Evolutionary conservation across 2,113 vertebrate species (phyloP), one percentile per base, ranked within the genome.

Genomic region (Gallinago undulata): DNA sequence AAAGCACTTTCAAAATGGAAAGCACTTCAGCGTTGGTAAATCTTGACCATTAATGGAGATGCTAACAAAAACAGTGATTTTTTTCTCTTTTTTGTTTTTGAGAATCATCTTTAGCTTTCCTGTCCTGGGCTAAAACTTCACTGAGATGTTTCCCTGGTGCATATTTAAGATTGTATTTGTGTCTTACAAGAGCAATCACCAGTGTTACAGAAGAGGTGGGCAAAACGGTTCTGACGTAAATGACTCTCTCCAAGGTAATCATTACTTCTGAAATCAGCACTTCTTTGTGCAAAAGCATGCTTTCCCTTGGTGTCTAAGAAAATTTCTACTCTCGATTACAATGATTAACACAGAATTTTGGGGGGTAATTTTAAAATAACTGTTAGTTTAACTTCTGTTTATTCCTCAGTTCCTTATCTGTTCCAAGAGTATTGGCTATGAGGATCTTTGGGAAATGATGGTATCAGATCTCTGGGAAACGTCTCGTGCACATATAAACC

Each of bases 1-100:
- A 95, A 94, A 94, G 77, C 33, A 82, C 59, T 94, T 92, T 66
- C 25, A 76, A 79, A 80, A 69, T 43, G 14, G 37, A 85, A 91
- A 76, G 50, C 73, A 66, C 45, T 82, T 84, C 7, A 35, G 53
- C 33, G 28, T 2, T 87, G 47, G 53, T 87, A 86, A 88, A 78
- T 48, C 41, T 75, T 84, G 56, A 81, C 63, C 24, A 24, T 63
- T 72, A 75, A 60, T 57, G 37, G 41, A 75, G 63, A 78, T 22
- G 39, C 9, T 63, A 77, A 92, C 6, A 14, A 67, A 87, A 94
- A 68, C 47, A 35, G 39, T 4, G 19, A 56, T 19, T 67, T 84
- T 73, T 53, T 37, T 16, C 2, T 6, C 7, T 9, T 5, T 8
- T 10, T 56, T 62, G 2, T 3, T 84, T 91, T 63, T 33, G 45